Evolutionary conservation across 2,797 vertebrate species (phyloP), one percentile per base, ranked within the genome.

Genomic region (Enteromius thamalakanensis): DNA sequence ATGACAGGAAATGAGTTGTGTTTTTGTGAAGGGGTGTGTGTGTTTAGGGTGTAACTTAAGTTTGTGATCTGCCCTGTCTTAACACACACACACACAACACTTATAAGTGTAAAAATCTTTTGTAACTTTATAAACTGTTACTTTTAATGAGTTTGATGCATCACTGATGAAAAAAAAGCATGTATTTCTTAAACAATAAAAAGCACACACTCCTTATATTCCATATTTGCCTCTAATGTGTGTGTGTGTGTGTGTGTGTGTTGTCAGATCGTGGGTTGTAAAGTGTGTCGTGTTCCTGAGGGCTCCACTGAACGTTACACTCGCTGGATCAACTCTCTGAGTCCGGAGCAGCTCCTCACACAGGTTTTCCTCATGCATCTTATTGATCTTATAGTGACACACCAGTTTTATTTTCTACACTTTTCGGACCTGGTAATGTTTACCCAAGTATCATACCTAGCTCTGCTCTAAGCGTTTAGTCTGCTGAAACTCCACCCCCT

Each of bases 221-320:
- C 7, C 1, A 11, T 58, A n/a, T 58, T 60, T 60, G 4, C 55
- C n/a, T 23, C 21, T 68, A n/a, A 26, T 26, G 26, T 26, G 26
- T 26, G 26, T 26, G 26, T 26, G 26, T 26, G 26, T 26, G 26
- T 26, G 26, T 26, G 26, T 79, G 55, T 83, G 40, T 81, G 69
- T 19, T 72, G 17, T 76, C 62, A 87, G 87, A 82, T 89, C 14
- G 80, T 88, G 82, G 98, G 98, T 58, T 97, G 97, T 88, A 94
- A 91, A 82, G 94, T 99, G 81, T 92, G 85, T 70, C 93, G 98
- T 78, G 91, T 96, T 65, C 98, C 98, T 0, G 91, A 92, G 2
- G 92, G 93, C 40, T 97, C 98, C 5, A 99, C 97, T 0, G 94
- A 96, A 21, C 95, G 98, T 0, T 99, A 99, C 86, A 97, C 96